Evolutionary conservation across 1,140 invertebrate genomes (phyloP).

Genomic region (Maniola jurtina): DNA sequence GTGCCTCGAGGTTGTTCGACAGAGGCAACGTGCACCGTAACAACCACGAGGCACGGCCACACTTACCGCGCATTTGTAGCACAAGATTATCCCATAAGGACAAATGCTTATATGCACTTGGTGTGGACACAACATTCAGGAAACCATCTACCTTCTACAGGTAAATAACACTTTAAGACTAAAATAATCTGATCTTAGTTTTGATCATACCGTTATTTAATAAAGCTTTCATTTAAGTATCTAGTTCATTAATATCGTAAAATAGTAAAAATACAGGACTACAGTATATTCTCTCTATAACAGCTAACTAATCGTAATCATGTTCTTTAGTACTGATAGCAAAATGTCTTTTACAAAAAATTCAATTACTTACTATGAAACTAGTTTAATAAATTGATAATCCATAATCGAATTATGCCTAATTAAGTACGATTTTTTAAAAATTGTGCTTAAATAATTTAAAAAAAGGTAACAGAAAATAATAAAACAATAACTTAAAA

Average conservation of each 20-base stretch:
- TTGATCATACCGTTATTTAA: background rate
- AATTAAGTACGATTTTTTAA: background rate
- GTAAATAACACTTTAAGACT: too few relatives aligned
- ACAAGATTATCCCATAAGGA: too few relatives aligned
- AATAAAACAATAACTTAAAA: too few relatives aligned
- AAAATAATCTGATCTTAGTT: background rate
- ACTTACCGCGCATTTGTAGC: too few relatives aligned
- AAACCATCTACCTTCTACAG: too few relatives aligned
- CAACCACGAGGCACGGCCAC: too few relatives aligned
- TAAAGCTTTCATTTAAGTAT: constrained; percentile 3
- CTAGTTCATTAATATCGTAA: background rate
- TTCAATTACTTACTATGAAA: background rate
- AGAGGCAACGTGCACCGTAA: too few relatives aligned
- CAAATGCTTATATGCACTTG: too few relatives aligned
- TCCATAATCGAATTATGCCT: background rate
- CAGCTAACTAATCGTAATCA: background rate
- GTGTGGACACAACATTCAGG: too few relatives aligned
- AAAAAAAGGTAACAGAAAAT: background rate
- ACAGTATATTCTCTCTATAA: constrained; percentile 4
- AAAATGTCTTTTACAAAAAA: background rate
- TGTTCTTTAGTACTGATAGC: background rate
- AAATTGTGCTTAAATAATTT: background rate
- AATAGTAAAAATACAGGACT: constrained; percentile 1
- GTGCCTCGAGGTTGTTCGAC: too few relatives aligned
- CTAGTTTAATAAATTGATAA: background rate